Base-by-base conservation (phyloP, 2,113 vertebrate species). In the Mustela nigripes region DNA sequence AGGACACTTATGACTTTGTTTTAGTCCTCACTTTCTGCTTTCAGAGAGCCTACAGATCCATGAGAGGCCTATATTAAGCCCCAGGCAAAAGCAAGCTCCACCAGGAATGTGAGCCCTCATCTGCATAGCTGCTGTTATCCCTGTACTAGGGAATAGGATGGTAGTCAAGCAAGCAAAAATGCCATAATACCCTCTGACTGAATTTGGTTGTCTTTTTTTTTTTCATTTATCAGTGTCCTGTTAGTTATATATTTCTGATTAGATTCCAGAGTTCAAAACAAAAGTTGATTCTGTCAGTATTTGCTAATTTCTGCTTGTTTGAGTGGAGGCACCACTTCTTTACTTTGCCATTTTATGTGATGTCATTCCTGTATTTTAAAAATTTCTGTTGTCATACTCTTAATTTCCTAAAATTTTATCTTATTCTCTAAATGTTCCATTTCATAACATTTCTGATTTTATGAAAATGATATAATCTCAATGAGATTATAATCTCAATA, bases 341-440 rank as follows among this genome's bases (percentile, higher is more conserved):
- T 31, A 36, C 21, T 80, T 22, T 67, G 36, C n/a, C 24, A n/a
- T 69, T 19, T 42, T 53, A 76, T 50, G 19, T 73, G 28, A 89
- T 14, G 4, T 73, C n/a, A 79, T 28, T 19, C 11, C 11, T 26
- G 28, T 65, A 19, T 60, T 81, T 67, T n/a, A n/a, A 63, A 56
- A 63, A 36, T 65, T 45, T 79, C 42, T 76, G 14, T 76, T 53
- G 16, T 86, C 71, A 80, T 31, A 80, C 24, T 63, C 85, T 63
- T 76, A 65, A 95, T 90, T 74, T 90, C 45, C 67, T n/a, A 67
- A 88, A 22, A 31, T 26, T 95, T 63, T 82, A 67, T 19, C 36
- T 14, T 76, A 21, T 83, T 95, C 4, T n/a, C 9, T 89, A 11
- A 89, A 14, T n/a, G 58, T 65, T 89, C 28, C 16, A 63, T 79